Evolutionary conservation across 2,113 vertebrate genomes (phyloP).

Genomic region (Centropristis striata): DNA sequence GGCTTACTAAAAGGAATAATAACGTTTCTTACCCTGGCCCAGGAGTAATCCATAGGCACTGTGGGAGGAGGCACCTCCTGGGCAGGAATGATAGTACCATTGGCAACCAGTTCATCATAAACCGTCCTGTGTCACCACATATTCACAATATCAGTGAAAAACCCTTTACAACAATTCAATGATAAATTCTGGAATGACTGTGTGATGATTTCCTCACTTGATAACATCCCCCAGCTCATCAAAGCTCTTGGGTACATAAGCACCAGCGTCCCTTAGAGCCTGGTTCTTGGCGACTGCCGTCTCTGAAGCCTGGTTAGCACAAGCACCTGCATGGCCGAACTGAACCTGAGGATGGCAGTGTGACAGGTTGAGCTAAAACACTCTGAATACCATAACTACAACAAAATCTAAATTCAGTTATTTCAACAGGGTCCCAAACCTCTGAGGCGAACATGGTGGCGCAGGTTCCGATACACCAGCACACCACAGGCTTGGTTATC

Average conservation of each 20-base stretch:
- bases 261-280: constrained; percentile 94
- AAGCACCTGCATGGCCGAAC: constrained; percentile 98
- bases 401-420: neutral
- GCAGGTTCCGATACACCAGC: constrained; percentile 99
- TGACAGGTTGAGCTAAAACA: neutral
- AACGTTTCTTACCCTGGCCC: constrained; percentile 91
- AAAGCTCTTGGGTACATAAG: constrained; percentile 94
- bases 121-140: constrained; percentile 87
- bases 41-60: constrained; percentile 99
- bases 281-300: constrained; percentile 96
- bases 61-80: constrained; percentile 97
- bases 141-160: neutral
- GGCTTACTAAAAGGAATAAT: neutral
- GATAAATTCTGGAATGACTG: neutral
- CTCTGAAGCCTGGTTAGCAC: constrained; percentile 96
- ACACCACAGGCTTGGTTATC: constrained; percentile 96
- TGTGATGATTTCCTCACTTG: constrained; percentile 77
- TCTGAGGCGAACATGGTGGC: constrained; percentile 99
- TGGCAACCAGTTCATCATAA: constrained; percentile 94
- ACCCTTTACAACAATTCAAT: rapidly evolving
- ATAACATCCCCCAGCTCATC: constrained; percentile 96
- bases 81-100: constrained; percentile 92
- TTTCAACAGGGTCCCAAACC: constrained; percentile 78
- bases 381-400: neutral
- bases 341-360: constrained; percentile 88